Evolutionary conservation across 1,140 invertebrate species (phyloP), one percentile per base, ranked within the genome.

Genomic region (Temnothorax longispinosus): DNA sequence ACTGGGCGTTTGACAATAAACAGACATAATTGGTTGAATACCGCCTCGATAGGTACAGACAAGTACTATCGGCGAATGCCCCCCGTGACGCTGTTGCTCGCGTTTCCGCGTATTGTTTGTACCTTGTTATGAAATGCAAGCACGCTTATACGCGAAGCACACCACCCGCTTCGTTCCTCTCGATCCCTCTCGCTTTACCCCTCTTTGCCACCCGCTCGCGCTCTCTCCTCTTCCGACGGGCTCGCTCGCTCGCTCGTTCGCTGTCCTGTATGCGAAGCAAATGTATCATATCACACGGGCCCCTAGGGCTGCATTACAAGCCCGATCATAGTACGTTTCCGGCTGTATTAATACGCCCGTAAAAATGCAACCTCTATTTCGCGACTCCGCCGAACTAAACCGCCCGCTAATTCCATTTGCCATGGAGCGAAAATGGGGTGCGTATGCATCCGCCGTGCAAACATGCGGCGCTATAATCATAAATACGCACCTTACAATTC

Each of bases 291-390:
- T 90, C 89, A 88, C 92, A 92, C 92, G 75, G 91, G 90, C 93
- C 93, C 93, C 93, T 47, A 94, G 93, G 93, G 93, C 71, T 93
- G 93, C 93, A 94, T 94, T 94, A 94, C 92, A 92, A 92, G 87
- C 88, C 91, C 93, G 93, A 94, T 94, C 92, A 91, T 92, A 91
- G 92, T 92, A 88, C 86, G 92, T 93, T 94, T 93, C 91, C 91
- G 88, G 78, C 86, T 76, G 87, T 94, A 94, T 93, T 94, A 93
- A 93, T 93, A 91, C 90, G 87, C 44, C 87, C 82, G 90, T 89
- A 93, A 94, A 94, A 94, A 93, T 93, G 88, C 92, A 89, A 87
- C 86, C 86, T 86, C 90, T 91, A 88, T 93, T 91, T 91, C 91
- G 87, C 89, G 69, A 86, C 84, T 77, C 85, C 71, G 52, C 81